These are phyloP conservation scores for Phalanger gymnotis DNA, from an alignment of 2,797 vertebrate species.

Conservation along the genomic window DNA sequence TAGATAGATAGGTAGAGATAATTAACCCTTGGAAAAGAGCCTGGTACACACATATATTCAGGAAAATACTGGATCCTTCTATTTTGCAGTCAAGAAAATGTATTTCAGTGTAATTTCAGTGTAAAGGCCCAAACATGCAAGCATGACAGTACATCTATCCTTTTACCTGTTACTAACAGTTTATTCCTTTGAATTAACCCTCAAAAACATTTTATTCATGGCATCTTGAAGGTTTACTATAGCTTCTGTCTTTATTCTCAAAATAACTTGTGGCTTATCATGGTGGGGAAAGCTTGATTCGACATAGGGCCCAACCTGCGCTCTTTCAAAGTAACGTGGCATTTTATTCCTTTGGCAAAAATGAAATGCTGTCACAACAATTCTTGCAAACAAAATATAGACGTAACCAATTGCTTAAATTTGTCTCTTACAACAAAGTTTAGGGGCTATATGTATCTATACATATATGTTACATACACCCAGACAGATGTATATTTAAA, in stretches of 20 bases:
- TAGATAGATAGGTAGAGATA: too few species aligned
- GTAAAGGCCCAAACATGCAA: not conserved
- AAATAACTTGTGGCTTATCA: not conserved
- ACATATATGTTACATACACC: not conserved
- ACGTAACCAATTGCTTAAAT: conserved; percentile 26
- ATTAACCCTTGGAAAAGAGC: not conserved
- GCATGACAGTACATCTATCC: not conserved
- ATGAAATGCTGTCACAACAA: not conserved
- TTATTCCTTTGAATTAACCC: not conserved
- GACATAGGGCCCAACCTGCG: too few species aligned
- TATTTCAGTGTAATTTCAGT: too few species aligned
- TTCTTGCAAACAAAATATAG: conserved; percentile 24
- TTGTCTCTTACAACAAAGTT: not conserved
- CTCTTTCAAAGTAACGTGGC: not conserved
- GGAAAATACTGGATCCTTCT: not conserved
- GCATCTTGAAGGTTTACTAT: not conserved
- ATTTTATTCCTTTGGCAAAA: not conserved
- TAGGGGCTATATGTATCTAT: not conserved
- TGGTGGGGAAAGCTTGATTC: not conserved
- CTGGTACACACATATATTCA: not conserved
- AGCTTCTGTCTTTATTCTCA: not conserved
- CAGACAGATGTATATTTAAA: not conserved
- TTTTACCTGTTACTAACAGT: not conserved
- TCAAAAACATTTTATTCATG: not conserved
- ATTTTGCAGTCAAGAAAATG: not conserved